Evolutionary conservation across 2,888 invertebrate genomes (phyloP), one percentile per base, ranked within the genome.

Genomic region (Cosmia pyralina): DNA sequence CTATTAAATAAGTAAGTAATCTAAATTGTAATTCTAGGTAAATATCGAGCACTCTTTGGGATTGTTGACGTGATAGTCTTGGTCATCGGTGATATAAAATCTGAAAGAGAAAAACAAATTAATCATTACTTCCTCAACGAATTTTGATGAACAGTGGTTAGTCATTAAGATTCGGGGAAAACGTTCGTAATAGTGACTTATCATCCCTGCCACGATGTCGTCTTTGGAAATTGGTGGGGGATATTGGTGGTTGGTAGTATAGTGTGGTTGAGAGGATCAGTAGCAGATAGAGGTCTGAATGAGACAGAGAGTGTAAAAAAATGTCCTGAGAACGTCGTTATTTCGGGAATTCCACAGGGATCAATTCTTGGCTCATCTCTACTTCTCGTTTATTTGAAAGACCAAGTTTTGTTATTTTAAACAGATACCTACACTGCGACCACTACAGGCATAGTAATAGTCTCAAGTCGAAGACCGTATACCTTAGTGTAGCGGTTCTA

Each of bases 21-120:
- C n/a, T n/a, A n/a, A n/a, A n/a, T 50, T 41, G 11, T 46, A 58
- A n/a, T 75, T 74, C 52, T 60, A 57, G 10, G 55, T 81, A 81
- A 52, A 52, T 46, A 44, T 59, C 6, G 17, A 77, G 28, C 28
- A 59, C n/a, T 81, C 76, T 76, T 69, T 77, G 58, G 67, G 17
- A 64, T 53, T 48, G 4, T 53, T 53, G n/a, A 38, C 50, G 19
- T 58, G 5, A 41, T 19, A 46, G 22, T 53, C 17, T 63, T 70
- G 44, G 46, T 82, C 75, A 85, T 65, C 75, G 72, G 22, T 71
- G 79, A 64, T 71, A 73, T 46, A 71, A 59, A 48, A 75, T 52
- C 83, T 83, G 85, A 7, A 83, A 85, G 52, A 50, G 50, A 68
- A 62, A 67, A 69, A 52, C 11, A 57, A 19, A 6, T 53, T 0